These are phyloP conservation scores for Erynnis tages DNA, from an alignment of 2,888 invertebrate genomes.

Conservation along the genomic window DNA sequence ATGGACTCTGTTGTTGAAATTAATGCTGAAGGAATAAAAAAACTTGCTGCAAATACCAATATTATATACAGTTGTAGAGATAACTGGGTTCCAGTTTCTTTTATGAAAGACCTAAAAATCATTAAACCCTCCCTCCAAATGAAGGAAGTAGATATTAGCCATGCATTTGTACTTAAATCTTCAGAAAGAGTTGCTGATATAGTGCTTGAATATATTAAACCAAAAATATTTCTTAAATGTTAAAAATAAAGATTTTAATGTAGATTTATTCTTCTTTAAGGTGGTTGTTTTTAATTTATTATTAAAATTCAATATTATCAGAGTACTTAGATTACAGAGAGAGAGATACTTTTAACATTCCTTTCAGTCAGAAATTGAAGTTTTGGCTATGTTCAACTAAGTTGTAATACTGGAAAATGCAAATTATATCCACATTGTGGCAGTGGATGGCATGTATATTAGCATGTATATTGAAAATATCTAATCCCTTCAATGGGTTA, in stretches of 20 bases:
- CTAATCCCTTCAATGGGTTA: too few relatives aligned
- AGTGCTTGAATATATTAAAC: constrained; percentile 52
- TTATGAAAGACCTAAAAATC: constrained; percentile 83
- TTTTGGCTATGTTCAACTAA: too few relatives aligned
- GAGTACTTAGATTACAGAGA: too few relatives aligned
- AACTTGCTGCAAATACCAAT: constrained; percentile 78
- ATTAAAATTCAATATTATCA: too few relatives aligned
- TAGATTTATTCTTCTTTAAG: constrained; percentile 24
- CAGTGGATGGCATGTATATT: too few relatives aligned
- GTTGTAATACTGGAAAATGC: too few relatives aligned
- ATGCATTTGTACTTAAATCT: constrained; percentile 90
- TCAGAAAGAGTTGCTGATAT: constrained; percentile 80
- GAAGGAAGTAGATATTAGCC: constrained; percentile 70
- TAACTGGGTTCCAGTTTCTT: constrained; percentile 90
- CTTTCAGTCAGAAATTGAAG: too few relatives aligned
- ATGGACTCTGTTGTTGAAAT: constrained; percentile 87
- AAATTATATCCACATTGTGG: too few relatives aligned
- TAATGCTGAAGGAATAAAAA: constrained; percentile 83
- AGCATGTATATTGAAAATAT: too few relatives aligned
- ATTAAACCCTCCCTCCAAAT: constrained; percentile 55
- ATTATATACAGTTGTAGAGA: constrained; percentile 91
- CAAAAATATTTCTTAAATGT: background rate
- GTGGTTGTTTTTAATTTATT: too few relatives aligned
- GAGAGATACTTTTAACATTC: too few relatives aligned
- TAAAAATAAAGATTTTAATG: constrained; percentile 16